Base-by-base conservation (phyloP, 2,797 vertebrate genomes). In the Aldrovandia affinis region DNA sequence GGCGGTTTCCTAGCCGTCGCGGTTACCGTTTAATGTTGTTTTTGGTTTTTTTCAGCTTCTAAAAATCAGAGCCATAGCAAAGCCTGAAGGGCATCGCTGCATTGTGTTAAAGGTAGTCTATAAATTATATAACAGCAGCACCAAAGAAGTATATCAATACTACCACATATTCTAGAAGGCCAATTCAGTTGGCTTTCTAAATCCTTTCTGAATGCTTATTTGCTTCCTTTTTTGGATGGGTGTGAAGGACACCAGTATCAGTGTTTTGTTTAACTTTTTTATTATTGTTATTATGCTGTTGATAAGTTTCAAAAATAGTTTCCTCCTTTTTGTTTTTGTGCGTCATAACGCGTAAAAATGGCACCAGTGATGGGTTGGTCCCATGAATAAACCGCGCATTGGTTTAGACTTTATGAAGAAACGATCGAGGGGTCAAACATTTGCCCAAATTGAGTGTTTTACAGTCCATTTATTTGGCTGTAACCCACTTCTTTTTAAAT, bases 21-120 rank as follows among this genome's bases (percentile, higher is more conserved):
- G 81, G 80, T 83, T 83, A 78, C 78, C 81, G 73, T 83, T 84
- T 88, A 87, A 88, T 86, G 88, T 86, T 81, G 86, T 89, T 90
- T 85, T 89, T 33, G n/a, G 22, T 12, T 12, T 30, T 1, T 30
- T 30, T 89, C 81, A 44, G 77, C 61, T 3, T 22, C 14, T 77
- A 79, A 85, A 79, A 81, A 87, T 85, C 79, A 83, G 84, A 82
- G 63, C 81, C 83, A 86, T 85, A 36, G 78, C 84, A 70, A 80
- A 39, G 84, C 65, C 83, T 84, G 57, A 86, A 89, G 81, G 83
- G 57, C 68, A 47, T 61, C 42, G 61, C 78, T 70, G 79, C 70
- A 42, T 68, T 81, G 82, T 85, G 83, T 87, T 83, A 81, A 42
- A 81, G 83, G 77, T 88, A 83, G 78, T 80, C 12, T 68, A 83